Base-by-base conservation (phyloP, 2,888 invertebrate genomes). In the Epicampocera succincta region DNA sequence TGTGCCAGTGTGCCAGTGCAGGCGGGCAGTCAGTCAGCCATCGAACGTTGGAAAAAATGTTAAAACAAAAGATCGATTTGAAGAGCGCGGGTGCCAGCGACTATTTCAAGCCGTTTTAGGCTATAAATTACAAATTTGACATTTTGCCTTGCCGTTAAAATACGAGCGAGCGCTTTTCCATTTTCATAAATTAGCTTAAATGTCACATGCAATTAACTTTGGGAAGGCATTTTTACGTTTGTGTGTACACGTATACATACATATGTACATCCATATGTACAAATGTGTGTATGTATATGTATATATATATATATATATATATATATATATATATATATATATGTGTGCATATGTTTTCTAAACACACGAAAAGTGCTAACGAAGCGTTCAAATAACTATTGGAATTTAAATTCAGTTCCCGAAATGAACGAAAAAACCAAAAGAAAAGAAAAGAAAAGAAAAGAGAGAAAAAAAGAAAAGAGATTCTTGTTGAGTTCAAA, bases 151-250 rank as follows among this genome's bases (percentile, higher is more conserved):
- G 65, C 38, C 40, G 44, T 74, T 60, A 60, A 58, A 63, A 74
- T 69, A 65, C 33, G 33, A 33, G 33, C 33, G 33, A 33, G 33
- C 33, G 33, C 65, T 82, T 76, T 82, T 82, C 78, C 82, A 82
- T 82, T 82, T 82, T 82, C 82, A 82, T 82, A 82, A 82, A 82
- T 82, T 78, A 82, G 66, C 71, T 78, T 48, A 66, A 78, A 71
- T 82, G 82, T 78, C 82, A 78, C 52, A 78, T 75, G 78, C 74
- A 82, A 82, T 82, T 82, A 78, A 82, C 78, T 82, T 71, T 65
- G 29, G 74, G 9, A 65, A 71, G 29, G 54, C 78, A 60, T 19
- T 71, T 77, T 72, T 21, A 60, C n/a, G n/a, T n/a, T n/a, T n/a
- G n/a, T n/a, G n/a, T n/a, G n/a, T n/a, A n/a, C n/a, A n/a, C n/a